Evolutionary conservation across 2,888 invertebrate genomes (phyloP).

Genomic region (Eucera pruinosa): DNA sequence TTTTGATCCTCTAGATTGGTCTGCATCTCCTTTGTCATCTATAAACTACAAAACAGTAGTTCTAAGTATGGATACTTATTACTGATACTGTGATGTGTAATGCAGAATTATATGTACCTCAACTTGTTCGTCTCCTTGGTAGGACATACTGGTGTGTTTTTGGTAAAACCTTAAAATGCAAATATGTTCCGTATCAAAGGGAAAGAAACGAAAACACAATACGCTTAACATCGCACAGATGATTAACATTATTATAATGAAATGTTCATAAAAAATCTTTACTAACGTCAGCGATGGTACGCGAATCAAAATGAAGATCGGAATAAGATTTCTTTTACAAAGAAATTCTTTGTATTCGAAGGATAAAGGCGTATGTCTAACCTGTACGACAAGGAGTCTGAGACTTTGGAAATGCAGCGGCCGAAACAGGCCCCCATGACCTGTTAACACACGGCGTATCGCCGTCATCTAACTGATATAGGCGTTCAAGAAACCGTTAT

Average conservation of each 20-base stretch:
- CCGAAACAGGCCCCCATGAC: conserved; percentile 86
- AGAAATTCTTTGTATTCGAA: background rate
- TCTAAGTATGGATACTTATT: background rate
- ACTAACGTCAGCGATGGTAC: background rate
- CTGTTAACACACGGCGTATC: conserved; percentile 75
- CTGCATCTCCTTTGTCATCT: conserved; percentile 65
- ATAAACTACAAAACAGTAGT: conserved; percentile 59
- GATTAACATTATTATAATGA: background rate
- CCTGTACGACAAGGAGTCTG: conserved; percentile 78
- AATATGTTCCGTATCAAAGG: conserved; percentile 21
- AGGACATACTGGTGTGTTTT: conserved; percentile 76
- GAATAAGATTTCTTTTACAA: too few species aligned
- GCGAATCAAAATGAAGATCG: background rate
- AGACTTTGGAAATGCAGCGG: conserved; percentile 84
- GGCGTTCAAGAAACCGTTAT: conserved; percentile 58
- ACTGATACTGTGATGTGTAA: background rate
- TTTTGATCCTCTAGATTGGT: conserved; percentile 71
- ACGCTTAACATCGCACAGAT: background rate
- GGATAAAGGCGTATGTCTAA: conserved; percentile 59
- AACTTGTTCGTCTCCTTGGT: conserved; percentile 78
- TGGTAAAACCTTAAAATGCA: conserved; percentile 74
- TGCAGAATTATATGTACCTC: conserved; percentile 69
- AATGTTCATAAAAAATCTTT: conserved; percentile 2
- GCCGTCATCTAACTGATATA: conserved; percentile 77
- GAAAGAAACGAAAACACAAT: too few species aligned